Evolutionary conservation across 2,888 invertebrate species (phyloP).

Genomic region (Plusia festucae): DNA sequence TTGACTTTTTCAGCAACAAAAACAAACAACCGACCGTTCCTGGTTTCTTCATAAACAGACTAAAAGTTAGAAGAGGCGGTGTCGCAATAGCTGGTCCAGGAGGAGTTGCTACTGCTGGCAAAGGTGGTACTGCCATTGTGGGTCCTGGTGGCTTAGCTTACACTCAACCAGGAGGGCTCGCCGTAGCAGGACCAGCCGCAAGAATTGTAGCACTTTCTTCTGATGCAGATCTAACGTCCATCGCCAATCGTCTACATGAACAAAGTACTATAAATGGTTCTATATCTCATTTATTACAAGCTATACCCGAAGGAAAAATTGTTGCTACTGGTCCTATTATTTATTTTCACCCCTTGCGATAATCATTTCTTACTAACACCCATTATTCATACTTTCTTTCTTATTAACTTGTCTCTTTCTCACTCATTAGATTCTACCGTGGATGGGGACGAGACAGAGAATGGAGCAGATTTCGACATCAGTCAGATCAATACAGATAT

Average conservation of each 20-base stretch:
- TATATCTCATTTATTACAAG: slow-evolving; percentile 77
- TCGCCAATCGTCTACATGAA: slow-evolving; percentile 82
- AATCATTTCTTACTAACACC: slow-evolving; percentile 61
- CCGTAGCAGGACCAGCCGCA: slow-evolving; percentile 93
- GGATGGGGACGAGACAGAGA: slow-evolving; percentile 65
- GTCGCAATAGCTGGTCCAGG: slow-evolving; percentile 95
- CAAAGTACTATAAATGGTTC: slow-evolving; percentile 76
- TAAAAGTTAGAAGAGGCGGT: slow-evolving; percentile 93
- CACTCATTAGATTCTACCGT: slow-evolving; percentile 77
- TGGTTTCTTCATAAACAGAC: slow-evolving; percentile 91
- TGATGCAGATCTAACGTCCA: slow-evolving; percentile 89
- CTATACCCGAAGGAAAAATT: slow-evolving; percentile 91
- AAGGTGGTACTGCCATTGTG: slow-evolving; percentile 94
- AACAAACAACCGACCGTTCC: slow-evolving; percentile 82
- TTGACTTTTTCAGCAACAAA: slow-evolving; percentile 73
- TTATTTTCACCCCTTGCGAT: slow-evolving; percentile 89
- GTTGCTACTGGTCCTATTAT: slow-evolving; percentile 93
- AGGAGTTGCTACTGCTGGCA: slow-evolving; percentile 94
- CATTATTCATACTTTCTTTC: slow-evolving; percentile 45
- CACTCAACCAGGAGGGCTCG: slow-evolving; percentile 93
- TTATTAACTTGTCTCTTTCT: slow-evolving; percentile 71
- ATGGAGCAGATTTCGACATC: slow-evolving; percentile 57
- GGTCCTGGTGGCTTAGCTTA: slow-evolving; percentile 94
- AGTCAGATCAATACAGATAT: slow-evolving; percentile 73
- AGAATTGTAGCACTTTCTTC: slow-evolving; percentile 92